Conservation (phyloP, 2,113 vertebrate species). For the Nycticebus coucang region DNA sequence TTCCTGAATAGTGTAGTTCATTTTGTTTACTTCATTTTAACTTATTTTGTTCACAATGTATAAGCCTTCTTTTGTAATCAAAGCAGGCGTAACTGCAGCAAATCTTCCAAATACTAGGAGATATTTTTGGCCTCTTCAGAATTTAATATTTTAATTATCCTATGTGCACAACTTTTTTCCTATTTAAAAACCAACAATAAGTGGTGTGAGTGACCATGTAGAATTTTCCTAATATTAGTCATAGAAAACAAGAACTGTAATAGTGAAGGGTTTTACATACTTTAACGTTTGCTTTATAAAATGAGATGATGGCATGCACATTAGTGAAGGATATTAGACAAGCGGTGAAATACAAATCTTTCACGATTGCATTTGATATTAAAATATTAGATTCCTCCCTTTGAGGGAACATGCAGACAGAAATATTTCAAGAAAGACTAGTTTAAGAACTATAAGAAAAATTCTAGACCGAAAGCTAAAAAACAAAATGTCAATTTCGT, state of each 20-base stretch:
- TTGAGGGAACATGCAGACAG: background rate
- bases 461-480: background rate
- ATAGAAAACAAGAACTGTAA: background rate
- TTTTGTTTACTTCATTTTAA: constrained; percentile 40
- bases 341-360: background rate
- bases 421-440: background rate
- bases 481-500: constrained; percentile 20
- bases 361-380: background rate
- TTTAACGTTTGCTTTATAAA: constrained; percentile 29
- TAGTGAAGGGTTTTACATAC: background rate
- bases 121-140: background rate
- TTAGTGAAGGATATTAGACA: background rate
- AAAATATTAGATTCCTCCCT: background rate
- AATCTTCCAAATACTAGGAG: background rate
- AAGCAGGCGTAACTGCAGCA: background rate
- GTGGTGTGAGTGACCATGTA: background rate
- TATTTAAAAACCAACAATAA: constrained; percentile 32
- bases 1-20: background rate
- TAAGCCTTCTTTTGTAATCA: background rate
- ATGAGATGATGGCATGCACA: background rate
- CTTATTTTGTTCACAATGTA: background rate
- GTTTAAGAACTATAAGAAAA: background rate
- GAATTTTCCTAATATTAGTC: background rate
- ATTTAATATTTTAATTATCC: constrained; percentile 30
- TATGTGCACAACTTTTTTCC: background rate